Conservation (phyloP, 2,888 invertebrate genomes). For the Drosophila stalkeri region DNA sequence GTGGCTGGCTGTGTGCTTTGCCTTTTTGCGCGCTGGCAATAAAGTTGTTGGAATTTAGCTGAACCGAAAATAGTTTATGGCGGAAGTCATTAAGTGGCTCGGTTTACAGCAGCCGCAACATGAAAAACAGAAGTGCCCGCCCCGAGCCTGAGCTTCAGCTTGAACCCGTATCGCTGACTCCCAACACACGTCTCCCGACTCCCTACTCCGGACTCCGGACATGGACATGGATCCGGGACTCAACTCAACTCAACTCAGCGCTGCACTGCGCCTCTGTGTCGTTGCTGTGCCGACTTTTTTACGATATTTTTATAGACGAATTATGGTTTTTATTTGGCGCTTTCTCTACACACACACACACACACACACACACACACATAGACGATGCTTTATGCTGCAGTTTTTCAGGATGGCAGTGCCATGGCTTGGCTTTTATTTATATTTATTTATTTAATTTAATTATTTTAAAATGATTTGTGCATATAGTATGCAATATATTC, state of each 20-base stretch:
- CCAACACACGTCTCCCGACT: neutral
- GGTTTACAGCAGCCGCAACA: slow-evolving; percentile 80
- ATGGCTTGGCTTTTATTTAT: slow-evolving; percentile 21
- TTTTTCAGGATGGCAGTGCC: slow-evolving; percentile 20
- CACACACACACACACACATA: slow-evolving; percentile 16
- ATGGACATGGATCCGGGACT: slow-evolving; percentile 3
- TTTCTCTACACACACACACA: slow-evolving; percentile 34
- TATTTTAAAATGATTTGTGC: slow-evolving; percentile 75
- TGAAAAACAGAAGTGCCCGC: slow-evolving; percentile 77
- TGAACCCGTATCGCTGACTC: slow-evolving; percentile 8
- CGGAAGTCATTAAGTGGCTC: slow-evolving; percentile 80
- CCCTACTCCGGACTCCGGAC: slow-evolving; percentile 6
- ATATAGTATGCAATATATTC: slow-evolving; percentile 18
- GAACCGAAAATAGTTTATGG: slow-evolving; percentile 80
- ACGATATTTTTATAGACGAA: slow-evolving; percentile 78
- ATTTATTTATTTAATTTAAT: slow-evolving; percentile 64
- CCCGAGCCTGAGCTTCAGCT: slow-evolving; percentile 26
- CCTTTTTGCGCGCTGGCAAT: slow-evolving; percentile 65
- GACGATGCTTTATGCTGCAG: slow-evolving; percentile 59
- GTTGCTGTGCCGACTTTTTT: slow-evolving; percentile 65
- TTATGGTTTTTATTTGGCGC: slow-evolving; percentile 78
- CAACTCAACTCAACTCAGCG: slow-evolving; percentile 6
- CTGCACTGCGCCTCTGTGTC: slow-evolving; percentile 27
- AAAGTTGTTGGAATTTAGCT: slow-evolving; percentile 81
- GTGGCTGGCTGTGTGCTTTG: slow-evolving; percentile 37